phyloP scores from a whole-genome alignment of 2,888 invertebrate genomes.

The Morpho achilles region DNA sequence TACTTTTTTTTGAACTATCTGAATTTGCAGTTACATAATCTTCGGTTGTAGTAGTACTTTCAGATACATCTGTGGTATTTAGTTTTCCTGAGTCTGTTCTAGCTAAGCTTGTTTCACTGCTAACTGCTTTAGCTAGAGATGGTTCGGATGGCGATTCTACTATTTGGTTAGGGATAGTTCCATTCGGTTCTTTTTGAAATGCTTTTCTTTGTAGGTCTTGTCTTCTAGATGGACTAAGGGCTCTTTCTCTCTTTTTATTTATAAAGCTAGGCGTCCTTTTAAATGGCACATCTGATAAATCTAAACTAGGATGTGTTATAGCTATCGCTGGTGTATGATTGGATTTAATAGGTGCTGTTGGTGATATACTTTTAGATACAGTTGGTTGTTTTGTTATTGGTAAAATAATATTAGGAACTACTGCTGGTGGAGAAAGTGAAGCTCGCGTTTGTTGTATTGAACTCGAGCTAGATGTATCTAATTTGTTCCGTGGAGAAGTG shows the following conservation, averaged over 20 bases:
- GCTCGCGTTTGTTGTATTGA: constrained; percentile 52
- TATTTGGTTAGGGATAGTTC: constrained; percentile 58
- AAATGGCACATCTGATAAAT: constrained; percentile 68
- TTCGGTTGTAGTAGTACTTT: constrained; percentile 91
- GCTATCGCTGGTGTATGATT: constrained; percentile 77
- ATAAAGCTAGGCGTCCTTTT: constrained; percentile 73
- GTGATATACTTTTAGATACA: constrained; percentile 54
- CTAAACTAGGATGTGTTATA: constrained; percentile 77
- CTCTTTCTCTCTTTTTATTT: constrained; percentile 73
- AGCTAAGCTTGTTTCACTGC: constrained; percentile 75
- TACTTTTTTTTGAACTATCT: constrained; percentile 84
- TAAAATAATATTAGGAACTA: constrained; percentile 61
- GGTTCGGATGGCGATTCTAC: constrained; percentile 59
- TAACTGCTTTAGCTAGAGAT: constrained; percentile 50
- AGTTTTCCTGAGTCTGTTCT: constrained; percentile 86
- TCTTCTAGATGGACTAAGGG: constrained; percentile 72
- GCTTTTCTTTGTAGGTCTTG: constrained; percentile 66
- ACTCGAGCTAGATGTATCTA: constrained; percentile 63
- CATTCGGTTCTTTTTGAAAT: constrained; percentile 64
- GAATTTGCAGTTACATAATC: constrained; percentile 93
- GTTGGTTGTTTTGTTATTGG: constrained; percentile 74
- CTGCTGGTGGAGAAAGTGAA: constrained; percentile 69
- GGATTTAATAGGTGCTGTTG: constrained; percentile 48
- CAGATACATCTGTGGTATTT: constrained; percentile 89
- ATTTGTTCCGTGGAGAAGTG: constrained; percentile 73